Percentiles rank a stretch among this genome's conserved stretches.
Evolutionary conservation across 2,888 invertebrate genomes (phyloP).

Genomic region (Ceraclea dissimilis): DNA sequence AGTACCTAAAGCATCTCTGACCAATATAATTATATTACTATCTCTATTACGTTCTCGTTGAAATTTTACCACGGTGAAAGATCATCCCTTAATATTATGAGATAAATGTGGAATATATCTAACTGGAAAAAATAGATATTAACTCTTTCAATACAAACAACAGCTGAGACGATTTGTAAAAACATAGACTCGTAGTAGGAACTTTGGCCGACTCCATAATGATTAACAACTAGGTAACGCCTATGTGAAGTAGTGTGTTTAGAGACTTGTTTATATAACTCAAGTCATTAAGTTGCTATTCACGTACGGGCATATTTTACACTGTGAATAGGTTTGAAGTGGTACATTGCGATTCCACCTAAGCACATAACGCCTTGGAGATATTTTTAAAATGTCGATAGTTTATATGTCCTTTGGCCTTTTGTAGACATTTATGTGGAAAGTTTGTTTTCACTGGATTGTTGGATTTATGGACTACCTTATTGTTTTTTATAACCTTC

Average conservation of each 20-base stretch:
- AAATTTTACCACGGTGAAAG: too few species aligned
- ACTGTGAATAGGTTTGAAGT: background rate
- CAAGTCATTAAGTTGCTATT: background rate
- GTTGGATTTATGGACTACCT: background rate
- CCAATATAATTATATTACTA: too few species aligned
- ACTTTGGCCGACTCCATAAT: too few species aligned
- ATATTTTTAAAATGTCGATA: background rate
- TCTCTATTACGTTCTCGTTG: too few species aligned
- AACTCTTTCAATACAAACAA: too few species aligned
- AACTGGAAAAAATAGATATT: too few species aligned
- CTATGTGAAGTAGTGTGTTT: background rate
- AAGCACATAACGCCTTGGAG: background rate
- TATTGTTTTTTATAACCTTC: background rate
- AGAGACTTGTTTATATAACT: background rate
- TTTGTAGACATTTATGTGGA: background rate
- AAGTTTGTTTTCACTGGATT: background rate
- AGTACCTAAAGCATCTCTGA: too few species aligned
- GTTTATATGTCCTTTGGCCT: slow-evolving; percentile 1
- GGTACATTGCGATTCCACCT: background rate
- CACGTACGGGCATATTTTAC: background rate
- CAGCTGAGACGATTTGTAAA: too few species aligned
- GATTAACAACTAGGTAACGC: background rate
- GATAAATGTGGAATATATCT: too few species aligned
- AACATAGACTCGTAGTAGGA: too few species aligned
- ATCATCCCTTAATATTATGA: too few species aligned